Evolutionary conservation across 2,888 invertebrate genomes (phyloP).

Genomic region (Orthosia gracilis): DNA sequence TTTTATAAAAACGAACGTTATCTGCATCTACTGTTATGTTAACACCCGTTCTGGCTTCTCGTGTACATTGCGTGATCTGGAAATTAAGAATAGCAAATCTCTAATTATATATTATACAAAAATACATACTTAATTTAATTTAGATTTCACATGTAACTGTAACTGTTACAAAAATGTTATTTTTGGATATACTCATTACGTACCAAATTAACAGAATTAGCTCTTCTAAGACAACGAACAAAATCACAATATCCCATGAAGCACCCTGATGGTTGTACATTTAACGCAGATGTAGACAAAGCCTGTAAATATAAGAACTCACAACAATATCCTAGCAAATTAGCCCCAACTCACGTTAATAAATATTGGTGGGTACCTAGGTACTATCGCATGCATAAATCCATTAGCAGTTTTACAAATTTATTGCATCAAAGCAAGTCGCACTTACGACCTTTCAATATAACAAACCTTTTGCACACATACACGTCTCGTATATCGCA

Average conservation of each 20-base stretch:
- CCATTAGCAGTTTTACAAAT: too few species aligned
- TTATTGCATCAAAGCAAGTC: too few species aligned
- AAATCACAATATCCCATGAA: slow-evolving; percentile 92
- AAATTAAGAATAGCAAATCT: slow-evolving; percentile 55
- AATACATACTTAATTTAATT: too few species aligned
- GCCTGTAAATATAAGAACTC: slow-evolving; percentile 71
- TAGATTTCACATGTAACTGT: background rate
- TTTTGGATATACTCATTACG: slow-evolving; percentile 39
- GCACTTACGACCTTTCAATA: too few species aligned
- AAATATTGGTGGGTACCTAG: too few species aligned
- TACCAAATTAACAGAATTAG: slow-evolving; percentile 91
- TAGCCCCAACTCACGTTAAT: background rate
- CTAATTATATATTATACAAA: background rate
- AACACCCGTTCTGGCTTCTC: slow-evolving; percentile 88
- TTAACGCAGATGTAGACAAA: slow-evolving; percentile 85
- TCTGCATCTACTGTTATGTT: slow-evolving; percentile 87
- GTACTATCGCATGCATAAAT: too few species aligned
- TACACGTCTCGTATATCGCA: too few species aligned
- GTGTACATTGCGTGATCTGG: slow-evolving; percentile 90
- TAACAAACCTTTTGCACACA: too few species aligned
- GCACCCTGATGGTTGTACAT: slow-evolving; percentile 88
- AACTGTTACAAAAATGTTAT: background rate
- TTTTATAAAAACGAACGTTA: slow-evolving; percentile 91
- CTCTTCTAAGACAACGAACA: slow-evolving; percentile 91
- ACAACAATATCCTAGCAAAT: background rate